phyloP scores from a whole-genome alignment of 2,113 vertebrate species.

The Ptilonorhynchus violaceus region DNA sequence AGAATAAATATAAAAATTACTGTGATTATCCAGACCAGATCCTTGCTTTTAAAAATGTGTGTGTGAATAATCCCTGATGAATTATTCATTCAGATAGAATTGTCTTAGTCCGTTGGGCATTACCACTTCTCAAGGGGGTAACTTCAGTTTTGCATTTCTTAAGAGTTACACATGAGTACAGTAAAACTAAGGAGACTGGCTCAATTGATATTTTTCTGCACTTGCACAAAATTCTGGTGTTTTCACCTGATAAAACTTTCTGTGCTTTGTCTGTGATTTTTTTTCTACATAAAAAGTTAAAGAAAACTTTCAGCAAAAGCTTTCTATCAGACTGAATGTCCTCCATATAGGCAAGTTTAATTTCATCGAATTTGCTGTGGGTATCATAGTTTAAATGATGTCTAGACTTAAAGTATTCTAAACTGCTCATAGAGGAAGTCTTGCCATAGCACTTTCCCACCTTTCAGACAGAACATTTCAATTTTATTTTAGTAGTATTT shows the following conservation, averaged over 20 bases:
- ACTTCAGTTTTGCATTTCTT: constrained; percentile 9
- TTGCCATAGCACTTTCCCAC: background rate
- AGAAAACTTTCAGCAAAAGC: background rate
- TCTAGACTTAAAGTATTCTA: background rate
- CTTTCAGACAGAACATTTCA: background rate
- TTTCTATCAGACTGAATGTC: background rate
- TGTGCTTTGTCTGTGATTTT: background rate
- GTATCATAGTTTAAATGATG: background rate
- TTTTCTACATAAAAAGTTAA: background rate
- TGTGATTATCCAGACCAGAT: background rate
- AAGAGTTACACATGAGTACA: background rate
- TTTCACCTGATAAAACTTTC: background rate
- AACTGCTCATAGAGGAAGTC: background rate
- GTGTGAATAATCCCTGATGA: background rate
- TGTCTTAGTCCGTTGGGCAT: background rate
- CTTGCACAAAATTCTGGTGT: background rate
- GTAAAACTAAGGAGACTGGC: background rate
- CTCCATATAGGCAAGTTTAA: background rate
- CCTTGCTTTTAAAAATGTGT: background rate
- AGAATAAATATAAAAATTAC: background rate
- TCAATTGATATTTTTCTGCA: background rate
- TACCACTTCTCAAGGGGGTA: background rate
- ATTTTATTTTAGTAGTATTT: background rate
- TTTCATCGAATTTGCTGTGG: background rate
- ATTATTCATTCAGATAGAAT: background rate